Evolutionary conservation across 2,113 vertebrate genomes (phyloP), one percentile per base, ranked within the genome.

Genomic region (Fregetta grallaria): DNA sequence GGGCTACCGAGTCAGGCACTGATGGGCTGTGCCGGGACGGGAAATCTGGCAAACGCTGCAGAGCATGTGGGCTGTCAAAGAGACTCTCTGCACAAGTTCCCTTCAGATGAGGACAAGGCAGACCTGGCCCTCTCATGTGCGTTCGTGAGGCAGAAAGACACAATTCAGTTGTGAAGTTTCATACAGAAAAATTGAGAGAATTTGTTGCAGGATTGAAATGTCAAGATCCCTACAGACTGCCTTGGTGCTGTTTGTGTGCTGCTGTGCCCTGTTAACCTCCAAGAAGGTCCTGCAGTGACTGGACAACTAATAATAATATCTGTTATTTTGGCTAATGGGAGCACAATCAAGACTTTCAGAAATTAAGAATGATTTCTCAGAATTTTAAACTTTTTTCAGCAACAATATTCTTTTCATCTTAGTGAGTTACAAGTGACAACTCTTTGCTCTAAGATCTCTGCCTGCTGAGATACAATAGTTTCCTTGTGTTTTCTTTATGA

Each of bases 1-100:
- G 19, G 56, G n/a, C 29, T 55, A n/a, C 58, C 1, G 3, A 74
- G 7, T 9, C 61, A 45, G 56, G 42, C 72, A 45, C 36, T 15
- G 36, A 25, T 3, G 29, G 56, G 36, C 19, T 45, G 11, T 61
- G 55, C 59, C 9, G 1, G 53, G 25, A 81, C 1, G 5, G 53
- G 68, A 56, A 72, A 73, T 13, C 15, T 65, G 49, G 45, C 25
- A 52, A 85, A 53, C 0, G 0, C 38, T 0, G 0, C 38, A 47
- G 18, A 67, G 34, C 45, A 27, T 0, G 0, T 2, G 7, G 59
- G 42, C 29, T 76, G 29, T 9, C 65, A 40, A 19, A 23, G 15
- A 85, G 49, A 86, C 11, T 16, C 42, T 50, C 55, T 49, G 45
- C 29, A 20, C 0, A 6, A 71, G 40, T 13, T 73, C 44, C 59